Conservation (phyloP, 2,113 vertebrate genomes). For the Labeo rohita region DNA sequence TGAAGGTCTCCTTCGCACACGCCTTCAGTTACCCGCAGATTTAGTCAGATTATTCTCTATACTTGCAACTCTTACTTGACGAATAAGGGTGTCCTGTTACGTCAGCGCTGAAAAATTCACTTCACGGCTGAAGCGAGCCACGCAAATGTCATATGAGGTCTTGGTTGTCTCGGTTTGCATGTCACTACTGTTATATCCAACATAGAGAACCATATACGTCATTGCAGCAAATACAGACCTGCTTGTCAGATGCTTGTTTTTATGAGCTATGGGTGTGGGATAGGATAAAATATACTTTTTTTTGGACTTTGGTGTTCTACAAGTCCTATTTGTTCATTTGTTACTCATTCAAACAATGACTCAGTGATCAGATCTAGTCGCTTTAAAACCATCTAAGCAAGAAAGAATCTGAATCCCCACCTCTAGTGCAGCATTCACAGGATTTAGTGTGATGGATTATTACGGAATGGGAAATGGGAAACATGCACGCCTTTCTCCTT, state of each 20-base stretch:
- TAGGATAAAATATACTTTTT: not conserved
- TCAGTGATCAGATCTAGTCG: constrained; percentile 2
- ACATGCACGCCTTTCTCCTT: constrained; percentile 53
- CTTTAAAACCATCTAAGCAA: not conserved
- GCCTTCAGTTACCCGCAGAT: not conserved
- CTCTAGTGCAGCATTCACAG: not conserved
- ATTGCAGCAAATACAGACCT: not conserved
- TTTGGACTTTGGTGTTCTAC: constrained; percentile 24
- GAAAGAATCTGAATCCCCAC: not conserved
- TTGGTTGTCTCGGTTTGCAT: not conserved
- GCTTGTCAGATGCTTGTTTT: constrained; percentile 14
- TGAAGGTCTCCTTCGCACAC: not conserved
- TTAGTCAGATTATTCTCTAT: not conserved
- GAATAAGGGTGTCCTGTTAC: not conserved
- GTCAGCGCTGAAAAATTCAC: not conserved
- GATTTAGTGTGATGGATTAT: constrained; percentile 13
- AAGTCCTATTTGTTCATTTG: constrained; percentile 1
- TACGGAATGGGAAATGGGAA: constrained; percentile 65
- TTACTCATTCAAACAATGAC: not conserved
- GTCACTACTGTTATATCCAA: constrained; percentile 19
- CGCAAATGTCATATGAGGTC: not conserved
- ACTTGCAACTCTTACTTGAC: not conserved
- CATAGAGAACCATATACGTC: constrained; percentile 24
- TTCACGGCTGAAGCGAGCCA: not conserved
- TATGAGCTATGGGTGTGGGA: not conserved